phyloP scores from a whole-genome alignment of 2,888 invertebrate species.

The Epinotia nisella region DNA sequence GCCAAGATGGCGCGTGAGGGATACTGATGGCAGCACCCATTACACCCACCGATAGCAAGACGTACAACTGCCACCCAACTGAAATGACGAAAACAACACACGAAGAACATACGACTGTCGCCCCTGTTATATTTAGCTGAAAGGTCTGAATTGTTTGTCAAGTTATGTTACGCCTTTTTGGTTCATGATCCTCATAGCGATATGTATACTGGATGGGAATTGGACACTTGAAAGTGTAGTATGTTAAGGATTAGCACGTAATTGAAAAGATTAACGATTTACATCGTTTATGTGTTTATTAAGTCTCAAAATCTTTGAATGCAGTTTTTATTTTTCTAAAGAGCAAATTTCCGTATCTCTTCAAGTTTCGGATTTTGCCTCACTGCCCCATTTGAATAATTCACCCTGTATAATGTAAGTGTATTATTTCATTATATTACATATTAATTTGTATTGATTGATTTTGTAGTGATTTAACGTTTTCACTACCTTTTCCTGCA shows the following conservation, averaged over 20 bases:
- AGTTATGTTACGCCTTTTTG: conserved; percentile 6
- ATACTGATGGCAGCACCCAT: conserved; percentile 40
- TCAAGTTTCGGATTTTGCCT: no score
- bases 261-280: conserved; percentile 26
- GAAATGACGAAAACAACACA: conserved; percentile 5
- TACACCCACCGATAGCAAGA: conserved; percentile 38
- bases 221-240: conserved; percentile 34
- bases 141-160: not conserved
- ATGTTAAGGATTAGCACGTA: conserved; percentile 14
- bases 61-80: not conserved
- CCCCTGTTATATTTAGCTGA: not conserved
- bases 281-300: not conserved
- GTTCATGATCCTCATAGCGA: conserved; percentile 5
- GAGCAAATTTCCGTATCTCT: no score
- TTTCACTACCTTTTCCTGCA: no score
- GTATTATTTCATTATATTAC: no score
- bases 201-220: conserved; percentile 5
- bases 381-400: no score
- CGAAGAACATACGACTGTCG: not conserved
- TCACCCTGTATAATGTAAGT: no score
- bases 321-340: no score
- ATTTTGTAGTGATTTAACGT: no score
- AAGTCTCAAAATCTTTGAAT: no score
- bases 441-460: no score
- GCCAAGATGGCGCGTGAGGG: conserved; percentile 25